These are phyloP conservation scores for Onychomys arenicola DNA, from an alignment of 2,797 vertebrate genomes.

Conservation along the genomic window DNA sequence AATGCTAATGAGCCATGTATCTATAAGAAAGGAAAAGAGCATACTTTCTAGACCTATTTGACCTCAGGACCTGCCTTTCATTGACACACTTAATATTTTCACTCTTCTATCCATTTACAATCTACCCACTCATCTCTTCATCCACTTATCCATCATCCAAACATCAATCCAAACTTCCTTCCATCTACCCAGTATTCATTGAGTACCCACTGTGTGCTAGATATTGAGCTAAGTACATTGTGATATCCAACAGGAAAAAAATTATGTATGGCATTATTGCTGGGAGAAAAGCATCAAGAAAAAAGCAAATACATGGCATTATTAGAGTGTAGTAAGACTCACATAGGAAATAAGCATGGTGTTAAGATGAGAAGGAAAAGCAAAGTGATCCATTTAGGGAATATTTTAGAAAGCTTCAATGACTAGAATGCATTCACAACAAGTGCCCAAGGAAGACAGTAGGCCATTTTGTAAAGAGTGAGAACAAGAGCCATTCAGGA, in stretches of 20 bases:
- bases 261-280: not conserved
- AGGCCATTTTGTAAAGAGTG: slow-evolving; percentile 70
- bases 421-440: slow-evolving; percentile 54
- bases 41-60: slow-evolving; percentile 49
- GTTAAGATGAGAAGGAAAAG: not conserved
- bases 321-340: not conserved
- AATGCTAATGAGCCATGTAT: slow-evolving; percentile 60
- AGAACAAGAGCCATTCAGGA: slow-evolving; percentile 74
- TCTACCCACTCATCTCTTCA: not conserved
- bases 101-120: not conserved
- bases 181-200: not conserved
- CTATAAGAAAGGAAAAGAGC: slow-evolving; percentile 28
- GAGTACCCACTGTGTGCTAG: not conserved
- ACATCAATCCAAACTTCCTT: not conserved
- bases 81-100: slow-evolving; percentile 3
- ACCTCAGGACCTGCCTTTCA: slow-evolving; percentile 43
- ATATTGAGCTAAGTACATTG: not conserved
- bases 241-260: not conserved
- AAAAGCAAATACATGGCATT: slow-evolving; percentile 4
- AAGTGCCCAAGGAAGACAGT: slow-evolving; percentile 55
- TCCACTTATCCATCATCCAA: not conserved
- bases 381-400: not conserved
- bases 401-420: slow-evolving; percentile 43
- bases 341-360: slow-evolving; percentile 12
- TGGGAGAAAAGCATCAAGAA: slow-evolving; percentile 15